A percentile compares a stretch with the other conserved stretches of the same genome.
These are phyloP conservation scores for Mustelus asterias DNA, from an alignment of 2,113 vertebrate species.

Conservation along the genomic window DNA sequence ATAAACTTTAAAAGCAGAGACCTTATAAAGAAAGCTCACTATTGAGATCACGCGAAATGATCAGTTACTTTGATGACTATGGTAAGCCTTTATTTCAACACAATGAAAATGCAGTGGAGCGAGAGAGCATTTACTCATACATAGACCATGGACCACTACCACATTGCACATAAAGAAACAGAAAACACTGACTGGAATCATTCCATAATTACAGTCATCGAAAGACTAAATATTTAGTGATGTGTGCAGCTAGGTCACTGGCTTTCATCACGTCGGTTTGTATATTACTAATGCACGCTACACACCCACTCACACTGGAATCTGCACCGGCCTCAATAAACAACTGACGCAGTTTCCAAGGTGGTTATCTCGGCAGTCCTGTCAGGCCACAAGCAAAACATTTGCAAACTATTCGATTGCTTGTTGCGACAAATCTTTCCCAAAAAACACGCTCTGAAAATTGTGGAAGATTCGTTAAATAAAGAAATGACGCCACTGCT, in stretches of 20 bases:
- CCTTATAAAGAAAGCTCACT: no score
- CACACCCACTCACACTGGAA: constrained; percentile 34
- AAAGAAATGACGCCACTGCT: background rate
- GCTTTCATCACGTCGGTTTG: background rate
- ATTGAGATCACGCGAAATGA: background rate
- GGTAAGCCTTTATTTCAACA: background rate
- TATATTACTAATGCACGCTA: constrained; percentile 28
- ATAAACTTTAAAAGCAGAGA: no score
- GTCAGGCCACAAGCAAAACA: background rate
- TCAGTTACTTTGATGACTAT: background rate
- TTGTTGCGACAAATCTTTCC: constrained; percentile 18
- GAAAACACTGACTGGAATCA: background rate
- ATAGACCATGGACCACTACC: background rate
- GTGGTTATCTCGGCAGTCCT: constrained; percentile 3
- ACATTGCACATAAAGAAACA: background rate
- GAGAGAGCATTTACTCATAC: background rate
- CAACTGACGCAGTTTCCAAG: constrained; percentile 18
- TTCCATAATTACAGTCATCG: background rate
- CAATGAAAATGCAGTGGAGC: background rate
- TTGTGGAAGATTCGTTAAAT: background rate
- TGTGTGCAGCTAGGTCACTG: background rate
- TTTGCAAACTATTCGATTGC: background rate
- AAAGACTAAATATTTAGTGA: constrained; percentile 31
- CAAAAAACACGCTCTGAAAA: background rate
- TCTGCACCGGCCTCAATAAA: constrained; percentile 14